These are phyloP conservation scores for Tuta absoluta DNA, from an alignment of 2,888 invertebrate species.

Conservation along the genomic window DNA sequence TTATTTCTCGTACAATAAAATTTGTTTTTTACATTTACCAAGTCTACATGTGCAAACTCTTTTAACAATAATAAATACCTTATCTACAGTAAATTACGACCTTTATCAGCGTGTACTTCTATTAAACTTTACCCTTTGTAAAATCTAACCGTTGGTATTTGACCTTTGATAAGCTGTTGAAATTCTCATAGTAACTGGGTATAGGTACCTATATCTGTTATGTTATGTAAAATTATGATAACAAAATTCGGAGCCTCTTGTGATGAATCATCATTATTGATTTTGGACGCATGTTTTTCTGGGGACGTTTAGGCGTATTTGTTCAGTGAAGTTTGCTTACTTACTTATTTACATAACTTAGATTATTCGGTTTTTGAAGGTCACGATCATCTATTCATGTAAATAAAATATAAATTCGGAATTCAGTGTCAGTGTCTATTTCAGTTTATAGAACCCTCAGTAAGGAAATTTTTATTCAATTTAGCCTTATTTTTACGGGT, in stretches of 20 bases:
- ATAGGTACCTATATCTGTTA: no score
- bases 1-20: neutral
- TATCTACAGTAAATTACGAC: neutral
- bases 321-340: conserved; percentile 5
- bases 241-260: conserved; percentile 20
- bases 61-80: neutral
- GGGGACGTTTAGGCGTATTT: conserved; percentile 19
- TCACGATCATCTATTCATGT: conserved; percentile 40
- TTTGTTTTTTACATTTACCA: neutral
- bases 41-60: neutral
- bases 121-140: conserved; percentile 13
- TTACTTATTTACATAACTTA: conserved; percentile 49
- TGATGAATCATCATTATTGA: conserved; percentile 40
- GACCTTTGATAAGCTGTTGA: conserved; percentile 17
- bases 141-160: neutral
- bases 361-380: conserved; percentile 46
- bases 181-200: conserved; percentile 22
- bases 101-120: conserved; percentile 5
- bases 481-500: neutral
- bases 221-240: conserved; percentile 34
- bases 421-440: neutral
- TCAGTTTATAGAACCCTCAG: neutral
- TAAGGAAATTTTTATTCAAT: neutral
- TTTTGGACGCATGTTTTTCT: conserved; percentile 15
- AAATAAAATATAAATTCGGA: no score